phyloP scores from a whole-genome alignment of 2,113 vertebrate genomes.

The Megaptera novaeangliae region DNA sequence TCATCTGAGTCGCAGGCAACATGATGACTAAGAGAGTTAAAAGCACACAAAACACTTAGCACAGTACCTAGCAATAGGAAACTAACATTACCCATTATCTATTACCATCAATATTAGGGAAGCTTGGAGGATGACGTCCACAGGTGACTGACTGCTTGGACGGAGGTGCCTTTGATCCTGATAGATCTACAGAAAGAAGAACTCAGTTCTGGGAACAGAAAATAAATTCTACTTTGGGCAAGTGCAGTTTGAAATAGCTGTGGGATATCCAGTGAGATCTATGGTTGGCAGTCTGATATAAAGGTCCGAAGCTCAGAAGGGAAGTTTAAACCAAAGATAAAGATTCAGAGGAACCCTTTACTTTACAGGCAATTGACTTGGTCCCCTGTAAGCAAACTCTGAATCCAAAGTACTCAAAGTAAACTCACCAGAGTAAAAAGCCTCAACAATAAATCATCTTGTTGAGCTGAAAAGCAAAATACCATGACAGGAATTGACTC shows the following conservation, averaged over 20 bases:
- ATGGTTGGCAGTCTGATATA: not conserved
- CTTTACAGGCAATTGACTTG: not conserved
- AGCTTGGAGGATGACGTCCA: not conserved
- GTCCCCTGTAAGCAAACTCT: slow-evolving; percentile 9
- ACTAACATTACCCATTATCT: not conserved
- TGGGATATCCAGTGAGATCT: slow-evolving; percentile 9
- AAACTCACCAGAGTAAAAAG: slow-evolving; percentile 40
- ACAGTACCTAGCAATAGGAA: not conserved
- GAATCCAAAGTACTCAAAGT: slow-evolving; percentile 23
- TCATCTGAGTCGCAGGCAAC: not conserved
- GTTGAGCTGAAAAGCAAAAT: not conserved
- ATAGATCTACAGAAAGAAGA: not conserved
- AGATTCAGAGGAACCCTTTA: slow-evolving; percentile 20
- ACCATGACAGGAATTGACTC: not conserved
- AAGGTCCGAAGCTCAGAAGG: slow-evolving; percentile 45
- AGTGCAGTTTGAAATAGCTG: slow-evolving; percentile 25
- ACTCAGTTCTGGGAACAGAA: slow-evolving; percentile 35
- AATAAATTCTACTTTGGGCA: slow-evolving; percentile 22
- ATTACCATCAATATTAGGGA: not conserved
- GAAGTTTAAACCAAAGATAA: slow-evolving; percentile 42
- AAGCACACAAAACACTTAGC: not conserved
- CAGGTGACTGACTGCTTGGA: not conserved
- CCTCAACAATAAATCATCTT: slow-evolving; percentile 21
- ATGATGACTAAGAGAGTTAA: not conserved
- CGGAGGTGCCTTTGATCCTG: not conserved